Evolutionary conservation across 2,888 invertebrate genomes (phyloP), one percentile per base, ranked within the genome.

Genomic region (Parnassius smintheus): DNA sequence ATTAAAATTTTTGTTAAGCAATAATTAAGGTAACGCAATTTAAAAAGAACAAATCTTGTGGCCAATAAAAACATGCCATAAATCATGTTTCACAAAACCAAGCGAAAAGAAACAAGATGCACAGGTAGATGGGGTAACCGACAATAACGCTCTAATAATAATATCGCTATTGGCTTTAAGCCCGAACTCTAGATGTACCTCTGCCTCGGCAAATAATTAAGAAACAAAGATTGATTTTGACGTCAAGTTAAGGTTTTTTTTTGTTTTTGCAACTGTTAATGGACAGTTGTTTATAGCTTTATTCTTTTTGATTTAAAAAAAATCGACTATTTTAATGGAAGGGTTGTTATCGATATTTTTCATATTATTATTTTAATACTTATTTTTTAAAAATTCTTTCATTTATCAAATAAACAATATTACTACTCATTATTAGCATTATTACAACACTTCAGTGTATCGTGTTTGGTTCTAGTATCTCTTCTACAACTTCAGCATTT

Each of bases 91-190:
- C 42, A 51, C 44, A 22, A 58, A 22, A 51, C 3, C 64, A 59
- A 67, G 63, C 65, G 66, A 72, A 75, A 74, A 75, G 68, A 72
- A 77, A 76, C 64, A 70, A 72, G 68, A 70, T 75, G 70, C 75
- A 70, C 87, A 89, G 88, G 90, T 89, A 89, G 83, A 82, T 72
- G 76, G 71, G 75, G 75, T 69, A 72, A 72, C 75, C 75, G 82
- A 76, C 78, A 76, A 77, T 83, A 83, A 85, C 85, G 77, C 79
- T 85, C 90, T 90, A 90, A 88, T 88, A 86, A 89, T 90, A 90
- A 82, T 77, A 78, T 70, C 70, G 68, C 76, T 79, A 78, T 88
- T 90, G 90, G 90, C 89, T 75, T 74, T 67, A 74, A 71, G 82
- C 90, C 88, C 83, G 78, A 70, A 73, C 68, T 78, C 80, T 76